A percentile compares a stretch with the other conserved stretches of the same genome.
Conservation (phyloP, 2,113 vertebrate species). For the Prochilodus magdalenae region DNA sequence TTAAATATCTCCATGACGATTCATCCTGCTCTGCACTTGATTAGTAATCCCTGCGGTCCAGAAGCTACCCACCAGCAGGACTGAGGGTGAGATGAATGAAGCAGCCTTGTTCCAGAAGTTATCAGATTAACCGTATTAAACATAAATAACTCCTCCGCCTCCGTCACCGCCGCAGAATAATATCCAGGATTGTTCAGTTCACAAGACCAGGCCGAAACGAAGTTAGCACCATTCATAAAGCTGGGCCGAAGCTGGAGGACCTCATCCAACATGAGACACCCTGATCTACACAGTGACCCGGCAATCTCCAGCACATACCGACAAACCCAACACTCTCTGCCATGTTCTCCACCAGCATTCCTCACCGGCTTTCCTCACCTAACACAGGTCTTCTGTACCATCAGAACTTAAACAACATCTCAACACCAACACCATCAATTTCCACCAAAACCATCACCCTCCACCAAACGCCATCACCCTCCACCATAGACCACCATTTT, state of each 20-base stretch:
- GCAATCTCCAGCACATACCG: not conserved
- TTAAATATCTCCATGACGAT: too few species aligned
- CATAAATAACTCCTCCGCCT: not conserved
- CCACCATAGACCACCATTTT: not conserved
- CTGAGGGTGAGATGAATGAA: not conserved
- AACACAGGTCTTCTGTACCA: too few species aligned
- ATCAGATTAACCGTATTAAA: constrained; percentile 21
- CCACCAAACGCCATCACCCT: not conserved
- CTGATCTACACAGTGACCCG: not conserved
- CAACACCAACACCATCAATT: too few species aligned
- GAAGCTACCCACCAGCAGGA: not conserved
- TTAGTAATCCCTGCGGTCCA: constrained; percentile 4
- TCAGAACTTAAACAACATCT: not conserved
- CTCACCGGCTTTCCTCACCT: too few species aligned
- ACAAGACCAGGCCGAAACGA: constrained; percentile 8
- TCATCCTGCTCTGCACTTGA: not conserved
- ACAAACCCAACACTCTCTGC: not conserved
- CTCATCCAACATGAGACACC: not conserved
- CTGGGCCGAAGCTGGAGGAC: not conserved
- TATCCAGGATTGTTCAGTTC: not conserved
- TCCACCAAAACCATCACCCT: not conserved
- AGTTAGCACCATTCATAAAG: constrained; percentile 13
- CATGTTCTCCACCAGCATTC: not conserved
- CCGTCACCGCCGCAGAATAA: not conserved
- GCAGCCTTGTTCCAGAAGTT: not conserved